Conservation (phyloP, 1,140 invertebrate genomes). For the Drosophila busckii region DNA sequence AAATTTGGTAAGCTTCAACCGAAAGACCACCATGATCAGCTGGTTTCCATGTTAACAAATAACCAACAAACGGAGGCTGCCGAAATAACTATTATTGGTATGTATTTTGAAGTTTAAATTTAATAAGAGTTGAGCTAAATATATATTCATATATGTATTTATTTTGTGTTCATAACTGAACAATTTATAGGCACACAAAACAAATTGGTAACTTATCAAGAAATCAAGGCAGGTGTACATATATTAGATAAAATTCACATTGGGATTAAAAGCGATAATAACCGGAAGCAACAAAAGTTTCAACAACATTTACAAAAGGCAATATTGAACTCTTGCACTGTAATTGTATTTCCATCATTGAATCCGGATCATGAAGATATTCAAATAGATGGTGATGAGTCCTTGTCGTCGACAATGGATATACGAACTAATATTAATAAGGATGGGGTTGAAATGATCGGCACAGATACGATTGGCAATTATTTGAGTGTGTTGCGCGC, state of each 20-base stretch:
- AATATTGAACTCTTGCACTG: conserved; percentile 92
- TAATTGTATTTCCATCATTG: conserved; percentile 94
- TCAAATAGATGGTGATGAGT: conserved; percentile 70
- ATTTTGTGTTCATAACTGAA: not conserved
- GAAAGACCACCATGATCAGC: conserved; percentile 6
- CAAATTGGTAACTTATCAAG: conserved; percentile 74
- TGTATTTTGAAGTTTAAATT: not conserved
- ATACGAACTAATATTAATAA: conserved; percentile 80
- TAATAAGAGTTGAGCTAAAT: conserved; percentile 13
- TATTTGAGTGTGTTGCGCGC: conserved; percentile 89
- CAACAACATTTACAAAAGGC: conserved; percentile 61
- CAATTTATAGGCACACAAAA: conserved; percentile 57
- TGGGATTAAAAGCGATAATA: conserved; percentile 56
- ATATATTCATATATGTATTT: conserved; percentile 11
- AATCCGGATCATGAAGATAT: conserved; percentile 95
- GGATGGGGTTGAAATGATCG: conserved; percentile 89
- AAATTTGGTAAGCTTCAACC: conserved; percentile 3
- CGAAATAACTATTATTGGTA: conserved; percentile 48
- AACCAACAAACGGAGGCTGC: conserved; percentile 2
- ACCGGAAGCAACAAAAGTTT: conserved; percentile 72
- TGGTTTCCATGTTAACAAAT: conserved; percentile 18
- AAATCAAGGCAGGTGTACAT: conserved; percentile 73
- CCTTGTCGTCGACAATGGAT: conserved; percentile 68
- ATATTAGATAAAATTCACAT: conserved; percentile 67
- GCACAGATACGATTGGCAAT: conserved; percentile 90